Percentiles rank a stretch among this genome's conserved stretches.
These are phyloP conservation scores for Ischnura elegans DNA, from an alignment of 2,888 invertebrate genomes.

Conservation along the genomic window DNA sequence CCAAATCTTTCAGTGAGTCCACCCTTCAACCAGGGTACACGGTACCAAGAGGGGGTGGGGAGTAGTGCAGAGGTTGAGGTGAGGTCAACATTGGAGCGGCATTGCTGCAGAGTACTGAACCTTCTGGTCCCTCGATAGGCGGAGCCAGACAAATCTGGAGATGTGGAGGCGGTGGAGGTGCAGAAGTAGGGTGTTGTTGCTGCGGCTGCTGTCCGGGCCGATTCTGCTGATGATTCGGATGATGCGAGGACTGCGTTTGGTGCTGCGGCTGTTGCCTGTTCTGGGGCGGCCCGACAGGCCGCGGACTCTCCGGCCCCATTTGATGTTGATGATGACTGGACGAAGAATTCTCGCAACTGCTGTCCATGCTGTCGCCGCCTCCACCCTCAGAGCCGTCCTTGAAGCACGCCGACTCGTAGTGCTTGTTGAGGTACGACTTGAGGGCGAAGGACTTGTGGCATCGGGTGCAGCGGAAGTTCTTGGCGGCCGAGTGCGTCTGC, in stretches of 20 bases:
- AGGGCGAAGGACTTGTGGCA: constrained; percentile 96
- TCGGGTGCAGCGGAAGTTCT: constrained; percentile 92
- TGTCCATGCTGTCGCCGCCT: constrained; percentile 40
- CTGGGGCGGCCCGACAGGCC: not conserved
- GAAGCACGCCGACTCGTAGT: constrained; percentile 93
- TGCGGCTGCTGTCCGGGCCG: not conserved
- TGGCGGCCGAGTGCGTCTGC: constrained; percentile 95
- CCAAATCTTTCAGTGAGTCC: not conserved
- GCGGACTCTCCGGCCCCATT: constrained; percentile 5
- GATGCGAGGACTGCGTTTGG: not conserved
- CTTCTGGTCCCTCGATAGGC: constrained; percentile 27
- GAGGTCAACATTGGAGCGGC: constrained; percentile 30
- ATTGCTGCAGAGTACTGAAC: not conserved
- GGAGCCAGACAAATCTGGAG: constrained; percentile 49
- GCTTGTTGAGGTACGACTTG: constrained; percentile 97
- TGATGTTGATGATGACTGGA: constrained; percentile 32
- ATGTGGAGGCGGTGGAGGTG: not conserved
- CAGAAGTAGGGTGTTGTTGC: not conserved
- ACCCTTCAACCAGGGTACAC: constrained; percentile 52
- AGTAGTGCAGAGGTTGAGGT: constrained; percentile 49
- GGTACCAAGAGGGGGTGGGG: constrained; percentile 44
- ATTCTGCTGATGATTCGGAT: not conserved
- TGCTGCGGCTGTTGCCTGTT: not conserved
- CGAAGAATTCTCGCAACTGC: constrained; percentile 43
- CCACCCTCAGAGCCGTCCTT: constrained; percentile 81